Evolutionary conservation across 2,797 vertebrate species (phyloP).

Genomic region (Oceanodroma leucorhoa): DNA sequence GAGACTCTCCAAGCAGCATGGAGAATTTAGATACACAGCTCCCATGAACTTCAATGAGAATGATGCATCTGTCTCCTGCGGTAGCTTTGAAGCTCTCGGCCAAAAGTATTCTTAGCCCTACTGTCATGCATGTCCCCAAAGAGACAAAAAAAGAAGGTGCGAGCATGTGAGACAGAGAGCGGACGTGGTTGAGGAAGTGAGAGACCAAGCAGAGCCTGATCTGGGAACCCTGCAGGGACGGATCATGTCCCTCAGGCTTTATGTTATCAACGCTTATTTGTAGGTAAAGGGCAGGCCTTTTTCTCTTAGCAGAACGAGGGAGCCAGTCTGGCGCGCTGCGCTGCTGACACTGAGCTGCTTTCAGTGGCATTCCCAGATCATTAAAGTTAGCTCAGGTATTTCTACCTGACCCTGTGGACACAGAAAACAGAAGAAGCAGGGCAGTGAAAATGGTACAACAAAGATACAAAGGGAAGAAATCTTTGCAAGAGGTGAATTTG

Average conservation of each 20-base stretch:
- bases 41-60: constrained; percentile 47
- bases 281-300: constrained; percentile 26
- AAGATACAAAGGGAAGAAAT: not conserved
- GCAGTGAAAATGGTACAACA: not conserved
- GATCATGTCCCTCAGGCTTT: constrained; percentile 56
- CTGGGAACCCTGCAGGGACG: constrained; percentile 30
- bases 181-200: constrained; percentile 64
- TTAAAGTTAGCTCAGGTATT: not conserved
- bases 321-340: not conserved
- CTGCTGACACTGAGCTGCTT: not conserved
- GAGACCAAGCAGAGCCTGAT: constrained; percentile 53
- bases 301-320: not conserved
- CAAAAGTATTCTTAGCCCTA: constrained; percentile 69
- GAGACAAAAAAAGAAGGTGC: constrained; percentile 67
- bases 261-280: constrained; percentile 49
- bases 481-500: not conserved
- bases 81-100: constrained; percentile 62
- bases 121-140: constrained; percentile 65
- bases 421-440: not conserved
- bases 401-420: not conserved
- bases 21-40: constrained; percentile 49
- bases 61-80: constrained; percentile 57
- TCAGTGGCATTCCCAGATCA: not conserved
- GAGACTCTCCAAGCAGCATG: not conserved
- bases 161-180: constrained; percentile 52